These are phyloP conservation scores for Cryptophagus acutangulus DNA, from an alignment of 2,888 invertebrate species.

Conservation along the genomic window DNA sequence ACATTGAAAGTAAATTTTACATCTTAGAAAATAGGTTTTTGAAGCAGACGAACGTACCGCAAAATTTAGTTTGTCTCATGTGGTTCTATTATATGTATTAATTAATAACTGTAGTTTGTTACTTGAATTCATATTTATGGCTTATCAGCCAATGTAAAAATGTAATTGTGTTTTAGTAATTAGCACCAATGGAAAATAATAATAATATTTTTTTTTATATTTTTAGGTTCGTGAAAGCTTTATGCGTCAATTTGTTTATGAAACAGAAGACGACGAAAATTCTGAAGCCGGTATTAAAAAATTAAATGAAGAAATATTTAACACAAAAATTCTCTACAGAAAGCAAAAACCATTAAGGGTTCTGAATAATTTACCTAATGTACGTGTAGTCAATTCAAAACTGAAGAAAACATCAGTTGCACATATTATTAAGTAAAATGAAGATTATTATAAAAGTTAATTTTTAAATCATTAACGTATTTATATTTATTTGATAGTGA, in stretches of 20 bases:
- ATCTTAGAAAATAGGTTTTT: too few relatives aligned
- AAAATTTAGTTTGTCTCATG: too few relatives aligned
- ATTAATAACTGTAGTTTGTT: too few relatives aligned
- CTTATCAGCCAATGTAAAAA: too few relatives aligned
- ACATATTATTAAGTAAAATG: slow-evolving; percentile 78
- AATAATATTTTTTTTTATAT: slow-evolving; percentile 7
- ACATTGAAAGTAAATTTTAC: too few relatives aligned
- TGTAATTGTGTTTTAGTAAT: too few relatives aligned
- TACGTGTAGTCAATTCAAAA: slow-evolving; percentile 73
- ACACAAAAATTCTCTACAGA: slow-evolving; percentile 71
- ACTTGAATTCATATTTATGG: too few relatives aligned
- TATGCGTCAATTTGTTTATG: slow-evolving; percentile 94
- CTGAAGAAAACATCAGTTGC: slow-evolving; percentile 77
- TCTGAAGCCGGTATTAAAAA: slow-evolving; percentile 53
- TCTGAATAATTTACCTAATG: slow-evolving; percentile 75
- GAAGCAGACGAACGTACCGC: too few relatives aligned
- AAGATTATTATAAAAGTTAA: not conserved
- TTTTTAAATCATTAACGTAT: slow-evolving; percentile 5
- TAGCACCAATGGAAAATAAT: slow-evolving; percentile 4
- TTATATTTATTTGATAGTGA: slow-evolving; percentile 56
- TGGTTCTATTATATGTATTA: too few relatives aligned
- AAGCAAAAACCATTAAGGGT: slow-evolving; percentile 81
- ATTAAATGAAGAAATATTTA: slow-evolving; percentile 59
- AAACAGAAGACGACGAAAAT: slow-evolving; percentile 78
- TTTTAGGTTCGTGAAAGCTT: slow-evolving; percentile 89